Base-by-base conservation (phyloP, 2,797 vertebrate species). In the Dallia pectoralis region DNA sequence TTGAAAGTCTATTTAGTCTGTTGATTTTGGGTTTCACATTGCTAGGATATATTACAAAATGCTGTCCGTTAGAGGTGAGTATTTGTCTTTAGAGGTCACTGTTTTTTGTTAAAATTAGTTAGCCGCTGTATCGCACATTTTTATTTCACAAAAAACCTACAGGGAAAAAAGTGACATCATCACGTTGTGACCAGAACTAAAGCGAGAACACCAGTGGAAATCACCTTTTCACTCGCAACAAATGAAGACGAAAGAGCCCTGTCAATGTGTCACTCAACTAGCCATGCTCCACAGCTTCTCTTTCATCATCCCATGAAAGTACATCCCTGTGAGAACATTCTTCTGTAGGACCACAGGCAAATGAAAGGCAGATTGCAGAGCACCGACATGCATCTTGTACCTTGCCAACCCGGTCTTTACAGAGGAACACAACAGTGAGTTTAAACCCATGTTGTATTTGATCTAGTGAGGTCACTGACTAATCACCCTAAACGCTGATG, bases 401-500 rank as follows among this genome's bases (percentile, higher is more conserved):
- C n/a, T 56, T 30, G 61, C 61, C 61, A 63, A 19, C 29, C 30
- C 15, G 3, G 25, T 62, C 61, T 30, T 18, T 30, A 32, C 30
- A 16, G 30, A 63, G 29, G 3, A 63, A 30, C 61, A n/a, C n/a
- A n/a, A n/a, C n/a, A n/a, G n/a, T 8, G 15, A 76, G 69, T 25
- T 44, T 69, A 64, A 73, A 79, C 72, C 70, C 15, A 33, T 16
- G 22, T 5, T 29, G 22, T 36, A 69, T 67, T 72, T 77, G 16
- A 72, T 74, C 69, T 0, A 2, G 63, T 64, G 70, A 73, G 72
- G 63, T 32, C 40, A 44, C 53, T 51, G 29, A 77, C 74, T 71
- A 68, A 76, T 80, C 70, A 78, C 29, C 25, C 16, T 56, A 56
- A 22, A 56, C 53, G 25, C n/a, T 56, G 53, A n/a, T 56, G 22